Evolutionary conservation across 2,113 vertebrate genomes (phyloP).

Genomic region (Oncorhynchus nerka): DNA sequence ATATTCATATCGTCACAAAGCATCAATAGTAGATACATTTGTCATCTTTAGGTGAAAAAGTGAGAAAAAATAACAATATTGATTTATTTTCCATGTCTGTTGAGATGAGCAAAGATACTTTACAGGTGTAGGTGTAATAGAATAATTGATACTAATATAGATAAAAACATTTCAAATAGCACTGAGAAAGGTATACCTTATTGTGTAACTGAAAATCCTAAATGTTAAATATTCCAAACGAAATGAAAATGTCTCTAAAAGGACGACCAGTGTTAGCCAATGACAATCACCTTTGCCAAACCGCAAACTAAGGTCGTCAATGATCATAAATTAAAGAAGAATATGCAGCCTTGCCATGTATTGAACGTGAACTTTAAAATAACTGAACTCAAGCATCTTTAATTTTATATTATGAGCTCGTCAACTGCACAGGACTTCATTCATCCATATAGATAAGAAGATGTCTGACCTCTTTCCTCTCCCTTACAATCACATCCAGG

Average conservation of each 20-base stretch:
- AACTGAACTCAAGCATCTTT: too few species aligned
- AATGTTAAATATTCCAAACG: not conserved
- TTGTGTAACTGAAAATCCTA: not conserved
- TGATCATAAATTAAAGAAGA: not conserved
- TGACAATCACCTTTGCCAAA: constrained; percentile 1
- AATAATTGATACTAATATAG: not conserved
- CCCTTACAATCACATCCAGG: too few species aligned
- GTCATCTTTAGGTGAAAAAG: too few species aligned
- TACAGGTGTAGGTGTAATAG: too few species aligned
- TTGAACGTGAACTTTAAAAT: too few species aligned
- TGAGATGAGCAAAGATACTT: not conserved
- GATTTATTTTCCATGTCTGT: not conserved
- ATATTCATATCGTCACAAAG: not conserved
- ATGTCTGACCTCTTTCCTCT: too few species aligned
- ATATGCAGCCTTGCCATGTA: not conserved
- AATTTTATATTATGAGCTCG: too few species aligned
- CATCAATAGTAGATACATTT: not conserved
- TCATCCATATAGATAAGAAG: too few species aligned
- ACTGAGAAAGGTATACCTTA: not conserved
- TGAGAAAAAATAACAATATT: not conserved
- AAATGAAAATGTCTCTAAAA: not conserved
- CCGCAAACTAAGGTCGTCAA: not conserved
- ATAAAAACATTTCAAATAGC: not conserved
- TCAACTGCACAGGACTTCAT: too few species aligned
- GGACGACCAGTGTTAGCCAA: not conserved